Evolutionary conservation across 2,888 invertebrate genomes (phyloP).

Genomic region (Artemia sp.): DNA sequence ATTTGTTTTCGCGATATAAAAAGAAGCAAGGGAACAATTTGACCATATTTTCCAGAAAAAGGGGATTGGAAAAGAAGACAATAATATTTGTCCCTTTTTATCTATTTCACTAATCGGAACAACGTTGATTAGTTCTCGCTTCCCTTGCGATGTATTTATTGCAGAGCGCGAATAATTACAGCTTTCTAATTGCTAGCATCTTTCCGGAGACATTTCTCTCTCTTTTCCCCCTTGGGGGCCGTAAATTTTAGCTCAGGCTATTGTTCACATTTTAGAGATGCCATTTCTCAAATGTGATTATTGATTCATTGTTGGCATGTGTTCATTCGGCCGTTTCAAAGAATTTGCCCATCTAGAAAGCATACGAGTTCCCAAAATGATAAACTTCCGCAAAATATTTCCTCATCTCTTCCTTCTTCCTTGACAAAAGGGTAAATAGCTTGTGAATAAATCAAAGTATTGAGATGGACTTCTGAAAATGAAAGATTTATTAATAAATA

Average conservation of each 20-base stretch:
- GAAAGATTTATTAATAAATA: no score
- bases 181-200: conserved; percentile 10
- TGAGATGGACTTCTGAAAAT: no score
- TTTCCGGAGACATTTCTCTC: conserved; percentile 3
- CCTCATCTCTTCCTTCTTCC: conserved; percentile 1
- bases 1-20: no score
- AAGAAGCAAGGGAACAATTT: no score
- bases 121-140: conserved; percentile 12
- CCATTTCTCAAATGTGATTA: conserved; percentile 15
- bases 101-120: conserved; percentile 4
- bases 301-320: conserved; percentile 14
- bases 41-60: neutral
- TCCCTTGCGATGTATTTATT: conserved; percentile 14
- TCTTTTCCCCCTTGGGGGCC: neutral
- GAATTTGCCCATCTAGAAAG: conserved; percentile 13
- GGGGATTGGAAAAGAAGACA: conserved; percentile 5
- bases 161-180: conserved; percentile 15
- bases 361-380: conserved; percentile 4
- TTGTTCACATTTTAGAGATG: conserved; percentile 14
- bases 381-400: conserved; percentile 6
- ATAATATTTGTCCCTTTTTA: conserved; percentile 15
- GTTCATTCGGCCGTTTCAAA: conserved; percentile 9
- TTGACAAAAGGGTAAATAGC: neutral
- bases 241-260: conserved; percentile 6
- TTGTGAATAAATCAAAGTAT: no score